A percentile compares a stretch with the other conserved stretches of the same genome.
Conservation (phyloP, 2,113 vertebrate genomes). For the Megaptera novaeangliae region DNA sequence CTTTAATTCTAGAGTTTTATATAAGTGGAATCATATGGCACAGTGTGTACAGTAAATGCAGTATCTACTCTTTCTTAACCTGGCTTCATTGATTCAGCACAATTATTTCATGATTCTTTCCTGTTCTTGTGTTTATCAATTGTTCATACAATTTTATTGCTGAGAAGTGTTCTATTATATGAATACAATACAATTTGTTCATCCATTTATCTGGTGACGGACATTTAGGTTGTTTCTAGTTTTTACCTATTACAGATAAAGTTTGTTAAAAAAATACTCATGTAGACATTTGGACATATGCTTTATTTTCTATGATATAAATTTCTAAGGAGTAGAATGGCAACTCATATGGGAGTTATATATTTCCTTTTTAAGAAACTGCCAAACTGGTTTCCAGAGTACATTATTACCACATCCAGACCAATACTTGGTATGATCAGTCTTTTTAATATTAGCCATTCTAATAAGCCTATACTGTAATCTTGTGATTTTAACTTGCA, state of each 20-base stretch:
- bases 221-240: background rate
- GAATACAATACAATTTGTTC: background rate
- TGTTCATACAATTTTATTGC: background rate
- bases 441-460: background rate
- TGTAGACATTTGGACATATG: background rate
- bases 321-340: background rate
- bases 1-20: background rate
- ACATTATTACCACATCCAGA: background rate
- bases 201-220: background rate
- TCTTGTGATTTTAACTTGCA: background rate
- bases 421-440: background rate
- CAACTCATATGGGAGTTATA: background rate
- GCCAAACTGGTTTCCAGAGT: background rate
- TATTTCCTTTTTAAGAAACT: background rate
- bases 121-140: background rate
- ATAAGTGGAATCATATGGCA: background rate
- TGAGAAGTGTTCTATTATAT: background rate
- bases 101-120: background rate
- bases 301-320: background rate
- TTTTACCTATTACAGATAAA: background rate
- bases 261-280: background rate
- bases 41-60: no score
- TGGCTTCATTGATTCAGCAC: background rate
- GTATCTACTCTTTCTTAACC: background rate
- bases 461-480: background rate